A percentile compares a stretch with the other conserved stretches of the same genome.
Conservation (phyloP, 2,113 vertebrate species). For the Coptodon rendalli region DNA sequence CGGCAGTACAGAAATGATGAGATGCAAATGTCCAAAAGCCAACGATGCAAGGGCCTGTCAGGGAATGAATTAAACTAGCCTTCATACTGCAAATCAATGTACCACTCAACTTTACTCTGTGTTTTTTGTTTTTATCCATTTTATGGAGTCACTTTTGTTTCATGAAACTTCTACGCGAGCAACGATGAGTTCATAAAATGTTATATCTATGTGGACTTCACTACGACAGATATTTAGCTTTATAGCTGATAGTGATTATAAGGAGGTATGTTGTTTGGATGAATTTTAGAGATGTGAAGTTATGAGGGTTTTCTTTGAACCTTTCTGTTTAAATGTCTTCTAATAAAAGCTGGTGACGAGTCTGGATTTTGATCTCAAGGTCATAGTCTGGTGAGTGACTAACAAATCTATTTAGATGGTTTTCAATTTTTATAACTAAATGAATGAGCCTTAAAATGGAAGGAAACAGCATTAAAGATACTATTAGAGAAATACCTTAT, state of each 20-base stretch:
- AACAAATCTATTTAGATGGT: not conserved
- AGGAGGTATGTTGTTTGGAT: conserved; percentile 29
- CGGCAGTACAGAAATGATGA: conserved; percentile 1
- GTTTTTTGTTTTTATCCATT: conserved; percentile 38
- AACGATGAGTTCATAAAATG: conserved; percentile 36
- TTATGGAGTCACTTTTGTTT: conserved; percentile 43
- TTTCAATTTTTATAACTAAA: not conserved
- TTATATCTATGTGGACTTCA: conserved; percentile 61
- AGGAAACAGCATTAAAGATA: not conserved
- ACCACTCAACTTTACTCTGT: conserved; percentile 48
- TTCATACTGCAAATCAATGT: conserved; percentile 67
- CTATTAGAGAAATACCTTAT: not conserved
- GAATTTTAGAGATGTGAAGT: conserved; percentile 20
- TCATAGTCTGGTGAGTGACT: not conserved
- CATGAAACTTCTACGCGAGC: conserved; percentile 39
- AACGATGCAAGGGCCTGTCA: conserved; percentile 27
- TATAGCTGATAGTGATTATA: conserved; percentile 43
- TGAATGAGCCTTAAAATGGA: not conserved
- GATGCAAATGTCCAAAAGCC: conserved; percentile 11
- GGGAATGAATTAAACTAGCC: conserved; percentile 49
- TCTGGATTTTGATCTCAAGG: not conserved
- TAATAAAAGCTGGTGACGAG: conserved; percentile 53
- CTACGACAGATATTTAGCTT: conserved; percentile 59
- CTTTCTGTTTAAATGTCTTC: conserved; percentile 49
- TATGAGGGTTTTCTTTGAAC: conserved; percentile 15